phyloP scores from a whole-genome alignment of 2,888 invertebrate genomes.

The Heliconius ismenius region DNA sequence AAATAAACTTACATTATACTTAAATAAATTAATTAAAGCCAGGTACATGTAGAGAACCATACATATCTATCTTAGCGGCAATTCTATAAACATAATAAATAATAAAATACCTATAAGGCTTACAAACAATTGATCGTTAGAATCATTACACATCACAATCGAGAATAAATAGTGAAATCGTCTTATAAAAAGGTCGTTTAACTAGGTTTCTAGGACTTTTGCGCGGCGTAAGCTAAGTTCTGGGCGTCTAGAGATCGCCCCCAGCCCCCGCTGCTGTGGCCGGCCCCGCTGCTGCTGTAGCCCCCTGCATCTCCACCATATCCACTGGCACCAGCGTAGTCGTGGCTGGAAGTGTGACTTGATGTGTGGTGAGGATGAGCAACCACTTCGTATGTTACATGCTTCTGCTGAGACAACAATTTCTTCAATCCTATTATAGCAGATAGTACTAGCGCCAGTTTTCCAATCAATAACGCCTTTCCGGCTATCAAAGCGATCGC shows the following conservation, averaged over 20 bases:
- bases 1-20: slow-evolving; percentile 35
- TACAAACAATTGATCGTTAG: slow-evolving; percentile 49
- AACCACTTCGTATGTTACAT: slow-evolving; percentile 93
- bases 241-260: slow-evolving; percentile 89
- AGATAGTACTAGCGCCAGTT: slow-evolving; percentile 91
- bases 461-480: slow-evolving; percentile 91
- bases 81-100: slow-evolving; percentile 37
- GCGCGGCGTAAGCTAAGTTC: slow-evolving; percentile 89
- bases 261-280: slow-evolving; percentile 80
- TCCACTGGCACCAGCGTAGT: slow-evolving; percentile 83
- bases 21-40: slow-evolving; percentile 45
- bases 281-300: slow-evolving; percentile 72
- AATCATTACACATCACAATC: slow-evolving; percentile 62
- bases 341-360: slow-evolving; percentile 86
- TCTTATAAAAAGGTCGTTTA: slow-evolving; percentile 61
- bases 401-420: slow-evolving; percentile 89
- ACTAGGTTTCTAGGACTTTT: slow-evolving; percentile 77
- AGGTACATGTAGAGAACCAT: slow-evolving; percentile 44
- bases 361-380: slow-evolving; percentile 91
- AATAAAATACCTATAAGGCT: slow-evolving; percentile 53
- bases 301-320: slow-evolving; percentile 85
- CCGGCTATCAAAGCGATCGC: slow-evolving; percentile 93
- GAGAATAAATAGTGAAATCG: slow-evolving; percentile 68
- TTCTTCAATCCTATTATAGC: slow-evolving; percentile 93
- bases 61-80: slow-evolving; percentile 28